phyloP scores from a whole-genome alignment of 2,888 invertebrate genomes.

The Phanerotoma sp. region DNA sequence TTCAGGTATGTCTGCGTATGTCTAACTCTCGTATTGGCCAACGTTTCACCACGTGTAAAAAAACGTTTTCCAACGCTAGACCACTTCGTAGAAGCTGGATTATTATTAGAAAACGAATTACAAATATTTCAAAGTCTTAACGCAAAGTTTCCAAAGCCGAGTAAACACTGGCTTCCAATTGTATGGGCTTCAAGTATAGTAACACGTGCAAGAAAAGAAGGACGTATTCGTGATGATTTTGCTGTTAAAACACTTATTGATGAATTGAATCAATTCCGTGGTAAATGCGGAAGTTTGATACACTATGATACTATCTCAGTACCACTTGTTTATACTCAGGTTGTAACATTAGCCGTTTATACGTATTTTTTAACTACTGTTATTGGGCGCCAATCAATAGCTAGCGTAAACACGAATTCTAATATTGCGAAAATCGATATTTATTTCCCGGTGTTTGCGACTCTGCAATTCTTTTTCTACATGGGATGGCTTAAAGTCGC shows the following conservation, averaged over 20 bases:
- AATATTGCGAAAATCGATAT: conserved; percentile 74
- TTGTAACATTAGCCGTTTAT: conserved; percentile 90
- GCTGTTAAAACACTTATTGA: conserved; percentile 84
- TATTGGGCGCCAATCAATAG: conserved; percentile 87
- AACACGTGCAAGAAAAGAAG: conserved; percentile 86
- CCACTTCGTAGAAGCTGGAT: conserved; percentile 82
- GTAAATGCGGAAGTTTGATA: conserved; percentile 58
- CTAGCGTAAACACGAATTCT: conserved; percentile 51
- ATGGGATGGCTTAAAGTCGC: conserved; percentile 93
- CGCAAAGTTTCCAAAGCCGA: conserved; percentile 78
- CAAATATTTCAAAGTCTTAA: conserved; percentile 77
- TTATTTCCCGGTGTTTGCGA: conserved; percentile 88
- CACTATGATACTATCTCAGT: conserved; percentile 62
- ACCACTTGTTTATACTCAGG: conserved; percentile 64
- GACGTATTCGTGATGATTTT: conserved; percentile 86
- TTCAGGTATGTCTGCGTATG: conserved; percentile 69
- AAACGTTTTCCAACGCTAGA: conserved; percentile 83
- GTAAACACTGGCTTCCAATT: conserved; percentile 89
- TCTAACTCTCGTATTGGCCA: conserved; percentile 83
- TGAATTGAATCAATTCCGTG: conserved; percentile 64
- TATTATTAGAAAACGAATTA: conserved; percentile 80
- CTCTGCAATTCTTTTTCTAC: conserved; percentile 84
- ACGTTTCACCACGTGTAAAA: conserved; percentile 85
- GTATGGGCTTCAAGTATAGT: conserved; percentile 91
- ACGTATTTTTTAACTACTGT: conserved; percentile 87